Percentiles rank a stretch among this genome's conserved stretches.
These are phyloP conservation scores for Synanthedon myopaeformis DNA, from an alignment of 2,888 invertebrate species.

Conservation along the genomic window DNA sequence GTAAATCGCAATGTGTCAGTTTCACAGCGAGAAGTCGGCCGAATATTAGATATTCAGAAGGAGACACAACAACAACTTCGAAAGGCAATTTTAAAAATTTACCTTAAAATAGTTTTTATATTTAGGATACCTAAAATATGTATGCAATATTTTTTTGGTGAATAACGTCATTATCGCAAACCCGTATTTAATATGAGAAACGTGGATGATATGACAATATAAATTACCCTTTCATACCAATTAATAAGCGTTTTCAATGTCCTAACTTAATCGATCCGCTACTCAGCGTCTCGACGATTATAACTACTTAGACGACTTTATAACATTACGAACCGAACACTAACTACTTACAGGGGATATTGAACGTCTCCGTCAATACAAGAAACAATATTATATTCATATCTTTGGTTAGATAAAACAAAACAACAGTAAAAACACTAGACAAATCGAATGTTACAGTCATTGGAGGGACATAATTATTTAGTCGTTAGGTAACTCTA, in stretches of 20 bases:
- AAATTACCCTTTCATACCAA: slow-evolving; percentile 72
- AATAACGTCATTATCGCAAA: slow-evolving; percentile 70
- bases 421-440: slow-evolving; percentile 61
- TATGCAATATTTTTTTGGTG: slow-evolving; percentile 66
- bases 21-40: slow-evolving; percentile 42
- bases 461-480: slow-evolving; percentile 66
- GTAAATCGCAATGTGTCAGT: slow-evolving; percentile 34
- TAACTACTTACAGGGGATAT: slow-evolving; percentile 62
- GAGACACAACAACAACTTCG: slow-evolving; percentile 56
- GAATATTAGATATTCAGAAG: slow-evolving; percentile 63
- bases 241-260: slow-evolving; percentile 72
- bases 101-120: slow-evolving; percentile 61
- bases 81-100: slow-evolving; percentile 65
- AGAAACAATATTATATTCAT: slow-evolving; percentile 33
- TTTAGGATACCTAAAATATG: slow-evolving; percentile 52
- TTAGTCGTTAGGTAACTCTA: slow-evolving; percentile 65
- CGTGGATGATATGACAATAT: slow-evolving; percentile 72
- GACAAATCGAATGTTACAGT: slow-evolving; percentile 58
- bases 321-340: slow-evolving; percentile 59
- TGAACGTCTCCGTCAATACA: slow-evolving; percentile 50
- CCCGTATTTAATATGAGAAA: slow-evolving; percentile 71
- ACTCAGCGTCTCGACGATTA: slow-evolving; percentile 53
- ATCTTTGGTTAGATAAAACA: slow-evolving; percentile 67
- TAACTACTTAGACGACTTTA: slow-evolving; percentile 59
- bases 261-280: slow-evolving; percentile 63